A percentile compares a stretch with the other conserved stretches of the same genome.
These are phyloP conservation scores for Pipra filicauda DNA, from an alignment of 2,113 vertebrate genomes.

Conservation along the genomic window DNA sequence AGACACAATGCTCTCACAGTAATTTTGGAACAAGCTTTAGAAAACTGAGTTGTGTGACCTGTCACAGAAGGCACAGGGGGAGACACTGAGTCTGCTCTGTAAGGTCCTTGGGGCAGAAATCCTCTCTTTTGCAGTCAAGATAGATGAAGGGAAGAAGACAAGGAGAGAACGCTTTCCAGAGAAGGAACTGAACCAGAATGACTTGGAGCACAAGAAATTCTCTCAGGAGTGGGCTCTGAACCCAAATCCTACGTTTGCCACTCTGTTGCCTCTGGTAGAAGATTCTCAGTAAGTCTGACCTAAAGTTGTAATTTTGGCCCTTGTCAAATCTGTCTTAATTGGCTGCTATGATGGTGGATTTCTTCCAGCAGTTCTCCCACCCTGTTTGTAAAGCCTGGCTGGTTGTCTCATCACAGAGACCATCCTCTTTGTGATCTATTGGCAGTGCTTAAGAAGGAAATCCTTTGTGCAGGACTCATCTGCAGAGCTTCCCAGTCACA, in stretches of 20 bases:
- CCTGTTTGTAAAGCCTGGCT: not conserved
- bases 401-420: not conserved
- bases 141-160: too few species aligned
- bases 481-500: not conserved
- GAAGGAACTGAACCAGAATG: too few species aligned
- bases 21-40: not conserved
- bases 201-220: too few species aligned
- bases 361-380: not conserved
- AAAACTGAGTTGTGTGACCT: not conserved
- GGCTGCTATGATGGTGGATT: not conserved
- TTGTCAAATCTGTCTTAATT: not conserved
- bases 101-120: too few species aligned
- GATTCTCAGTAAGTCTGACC: not conserved
- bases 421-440: not conserved
- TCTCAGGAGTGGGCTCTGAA: too few species aligned
- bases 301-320: not conserved
- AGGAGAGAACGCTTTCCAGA: too few species aligned
- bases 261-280: too few species aligned
- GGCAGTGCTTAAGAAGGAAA: not conserved
- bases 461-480: not conserved
- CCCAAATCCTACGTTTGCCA: too few species aligned
- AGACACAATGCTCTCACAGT: not conserved
- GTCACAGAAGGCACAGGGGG: not conserved
- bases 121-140: too few species aligned
- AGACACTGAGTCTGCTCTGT: not conserved